Conservation (phyloP, 1,140 invertebrate species). For the Aradophagus sp. region DNA sequence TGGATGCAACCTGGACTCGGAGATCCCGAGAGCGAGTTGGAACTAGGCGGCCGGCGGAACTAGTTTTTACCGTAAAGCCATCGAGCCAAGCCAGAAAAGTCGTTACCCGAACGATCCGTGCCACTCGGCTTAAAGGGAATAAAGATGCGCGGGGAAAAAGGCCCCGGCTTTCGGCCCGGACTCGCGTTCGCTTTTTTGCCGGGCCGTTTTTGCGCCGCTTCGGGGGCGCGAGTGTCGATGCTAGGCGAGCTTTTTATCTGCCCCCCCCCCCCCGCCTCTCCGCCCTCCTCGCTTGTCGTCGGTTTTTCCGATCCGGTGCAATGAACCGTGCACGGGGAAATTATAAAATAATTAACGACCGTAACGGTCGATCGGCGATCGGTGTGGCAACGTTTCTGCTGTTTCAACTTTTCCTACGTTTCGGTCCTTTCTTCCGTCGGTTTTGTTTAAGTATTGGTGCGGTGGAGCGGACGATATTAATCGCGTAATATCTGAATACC, state of each 20-base stretch:
- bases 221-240: too few species aligned
- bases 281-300: too few species aligned
- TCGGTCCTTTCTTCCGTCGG: too few species aligned
- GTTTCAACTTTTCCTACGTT: too few species aligned
- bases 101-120: constrained; percentile 46
- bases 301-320: constrained; percentile 4
- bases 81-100: constrained; percentile 51
- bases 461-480: too few species aligned
- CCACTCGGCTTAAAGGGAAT: constrained; percentile 21
- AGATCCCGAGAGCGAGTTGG: constrained; percentile 51
- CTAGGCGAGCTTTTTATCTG: too few species aligned
- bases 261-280: too few species aligned
- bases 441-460: too few species aligned
- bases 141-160: constrained; percentile 18
- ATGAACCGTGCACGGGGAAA: constrained; percentile 24
- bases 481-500: too few species aligned
- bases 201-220: neutral
- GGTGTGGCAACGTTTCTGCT: constrained; percentile 3
- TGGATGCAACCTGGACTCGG: constrained; percentile 39
- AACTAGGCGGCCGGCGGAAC: constrained; percentile 66
- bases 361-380: constrained; percentile 31
- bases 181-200: neutral
- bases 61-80: constrained; percentile 71
- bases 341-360: constrained; percentile 32
- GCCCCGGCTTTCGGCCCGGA: too few species aligned